Conservation (phyloP, 2,797 vertebrate species). For the Pempheris klunzingeri region DNA sequence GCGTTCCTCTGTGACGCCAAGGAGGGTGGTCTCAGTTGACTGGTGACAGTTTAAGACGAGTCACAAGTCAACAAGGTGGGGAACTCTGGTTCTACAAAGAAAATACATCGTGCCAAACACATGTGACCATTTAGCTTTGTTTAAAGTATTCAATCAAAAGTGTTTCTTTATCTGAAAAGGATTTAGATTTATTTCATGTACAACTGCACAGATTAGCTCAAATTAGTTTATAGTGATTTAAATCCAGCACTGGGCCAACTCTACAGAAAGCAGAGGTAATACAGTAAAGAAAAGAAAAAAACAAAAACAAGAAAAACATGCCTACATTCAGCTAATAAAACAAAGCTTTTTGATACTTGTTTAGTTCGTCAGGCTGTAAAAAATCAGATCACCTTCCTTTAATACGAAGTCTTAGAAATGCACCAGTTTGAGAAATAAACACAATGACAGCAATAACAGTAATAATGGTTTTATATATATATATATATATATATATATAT, state of each 20-base stretch:
- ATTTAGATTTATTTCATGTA: not conserved
- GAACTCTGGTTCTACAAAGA: not conserved
- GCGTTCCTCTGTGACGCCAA: too few species aligned
- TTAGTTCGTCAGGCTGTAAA: slow-evolving; percentile 16
- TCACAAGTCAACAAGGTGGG: not conserved
- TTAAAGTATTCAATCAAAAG: slow-evolving; percentile 7
- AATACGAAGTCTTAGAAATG: slow-evolving; percentile 9
- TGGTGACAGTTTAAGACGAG: too few species aligned
- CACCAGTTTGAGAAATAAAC: slow-evolving; percentile 9
- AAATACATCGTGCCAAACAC: not conserved
- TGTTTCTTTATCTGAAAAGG: not conserved
- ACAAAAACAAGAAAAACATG: too few species aligned
- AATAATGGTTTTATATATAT: too few species aligned
- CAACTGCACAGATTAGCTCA: slow-evolving; percentile 1
- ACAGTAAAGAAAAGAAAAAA: not conserved
- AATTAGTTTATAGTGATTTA: not conserved
- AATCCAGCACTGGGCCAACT: not conserved
- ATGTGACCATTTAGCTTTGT: not conserved
- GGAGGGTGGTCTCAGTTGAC: too few species aligned
- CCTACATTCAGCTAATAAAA: not conserved
- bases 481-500: too few species aligned
- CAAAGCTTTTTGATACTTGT: slow-evolving; percentile 3
- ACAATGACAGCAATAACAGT: too few species aligned
- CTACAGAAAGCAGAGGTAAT: slow-evolving; percentile 5
- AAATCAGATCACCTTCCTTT: slow-evolving; percentile 12